Evolutionary conservation across 2,888 invertebrate species (phyloP).

Genomic region (Heliconius erato): DNA sequence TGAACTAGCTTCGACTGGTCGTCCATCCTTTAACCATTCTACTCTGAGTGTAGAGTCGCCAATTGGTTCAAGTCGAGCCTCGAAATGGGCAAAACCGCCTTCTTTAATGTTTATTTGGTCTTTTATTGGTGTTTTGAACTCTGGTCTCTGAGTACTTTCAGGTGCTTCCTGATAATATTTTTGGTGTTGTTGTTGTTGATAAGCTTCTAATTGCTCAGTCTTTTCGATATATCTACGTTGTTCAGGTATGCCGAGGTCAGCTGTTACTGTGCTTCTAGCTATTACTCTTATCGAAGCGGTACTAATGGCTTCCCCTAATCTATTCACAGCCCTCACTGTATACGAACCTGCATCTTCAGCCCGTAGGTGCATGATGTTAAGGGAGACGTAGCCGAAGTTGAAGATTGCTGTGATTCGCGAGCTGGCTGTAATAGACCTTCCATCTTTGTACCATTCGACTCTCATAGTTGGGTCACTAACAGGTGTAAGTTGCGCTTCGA

Average conservation of each 20-base stretch:
- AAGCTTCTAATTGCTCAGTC: conserved; percentile 95
- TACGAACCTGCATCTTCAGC: conserved; percentile 99
- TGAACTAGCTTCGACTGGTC: conserved; percentile 96
- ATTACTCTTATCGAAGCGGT: conserved; percentile 91
- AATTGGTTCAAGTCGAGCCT: conserved; percentile 96
- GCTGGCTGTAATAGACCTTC: conserved; percentile 97
- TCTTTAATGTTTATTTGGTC: conserved; percentile 95
- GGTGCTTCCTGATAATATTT: conserved; percentile 92
- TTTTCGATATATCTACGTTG: conserved; percentile 96
- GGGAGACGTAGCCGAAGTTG: conserved; percentile 99
- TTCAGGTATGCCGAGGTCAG: conserved; percentile 95
- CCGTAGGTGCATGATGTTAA: conserved; percentile 99
- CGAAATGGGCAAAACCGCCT: conserved; percentile 97
- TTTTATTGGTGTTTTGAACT: conserved; percentile 95
- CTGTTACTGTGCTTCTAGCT: conserved; percentile 93
- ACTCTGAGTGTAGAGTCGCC: conserved; percentile 96
- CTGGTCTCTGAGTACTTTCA: conserved; percentile 92
- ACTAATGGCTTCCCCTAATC: conserved; percentile 95
- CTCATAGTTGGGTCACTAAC: conserved; percentile 97
- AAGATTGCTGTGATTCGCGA: conserved; percentile 98
- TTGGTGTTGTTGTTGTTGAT: conserved; percentile 92
- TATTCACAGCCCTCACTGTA: conserved; percentile 95
- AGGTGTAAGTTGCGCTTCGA: conserved; percentile 96
- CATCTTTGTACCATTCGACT: conserved; percentile 98
- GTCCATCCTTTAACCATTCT: conserved; percentile 97